phyloP scores from a whole-genome alignment of 2,888 invertebrate genomes.

The Diaprepes abbreviatus region DNA sequence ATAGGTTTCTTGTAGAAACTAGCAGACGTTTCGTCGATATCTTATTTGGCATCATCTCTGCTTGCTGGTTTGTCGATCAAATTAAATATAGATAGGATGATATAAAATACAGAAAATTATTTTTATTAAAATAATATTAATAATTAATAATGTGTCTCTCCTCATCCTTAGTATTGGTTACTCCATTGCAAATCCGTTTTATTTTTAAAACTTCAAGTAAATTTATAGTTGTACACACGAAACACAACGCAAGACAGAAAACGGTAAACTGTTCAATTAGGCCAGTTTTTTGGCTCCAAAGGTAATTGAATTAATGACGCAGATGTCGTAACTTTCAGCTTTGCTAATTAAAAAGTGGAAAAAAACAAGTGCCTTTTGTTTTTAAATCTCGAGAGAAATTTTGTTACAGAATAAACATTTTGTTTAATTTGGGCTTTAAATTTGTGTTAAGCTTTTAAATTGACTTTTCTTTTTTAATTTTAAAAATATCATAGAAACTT shows the following conservation, averaged over 20 bases:
- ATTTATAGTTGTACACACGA: constrained; percentile 25
- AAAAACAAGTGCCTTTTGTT: constrained; percentile 23
- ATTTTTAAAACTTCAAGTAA: constrained; percentile 19
- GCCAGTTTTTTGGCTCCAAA: constrained; percentile 24
- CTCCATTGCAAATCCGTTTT: background rate
- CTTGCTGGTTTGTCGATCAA: too few species aligned
- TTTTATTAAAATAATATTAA: too few species aligned
- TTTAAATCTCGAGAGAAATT: constrained; percentile 11
- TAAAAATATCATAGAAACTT: too few species aligned
- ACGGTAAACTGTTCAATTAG: constrained; percentile 24
- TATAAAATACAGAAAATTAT: too few species aligned
- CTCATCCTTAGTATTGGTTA: too few species aligned
- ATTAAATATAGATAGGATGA: too few species aligned
- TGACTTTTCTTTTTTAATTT: too few species aligned
- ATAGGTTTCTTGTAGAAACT: too few species aligned
- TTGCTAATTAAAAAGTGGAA: constrained; percentile 32
- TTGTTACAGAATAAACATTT: constrained; percentile 19
- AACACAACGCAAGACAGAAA: constrained; percentile 28
- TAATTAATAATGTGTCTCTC: too few species aligned
- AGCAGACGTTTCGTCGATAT: too few species aligned
- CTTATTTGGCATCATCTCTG: too few species aligned
- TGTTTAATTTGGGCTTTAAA: constrained; percentile 22
- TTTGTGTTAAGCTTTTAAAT: background rate
- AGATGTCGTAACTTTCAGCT: constrained; percentile 37
- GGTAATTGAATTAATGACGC: constrained; percentile 37